Evolutionary conservation across 2,113 vertebrate genomes (phyloP), one percentile per base, ranked within the genome.

Genomic region (Reinhardtius hippoglossoides): DNA sequence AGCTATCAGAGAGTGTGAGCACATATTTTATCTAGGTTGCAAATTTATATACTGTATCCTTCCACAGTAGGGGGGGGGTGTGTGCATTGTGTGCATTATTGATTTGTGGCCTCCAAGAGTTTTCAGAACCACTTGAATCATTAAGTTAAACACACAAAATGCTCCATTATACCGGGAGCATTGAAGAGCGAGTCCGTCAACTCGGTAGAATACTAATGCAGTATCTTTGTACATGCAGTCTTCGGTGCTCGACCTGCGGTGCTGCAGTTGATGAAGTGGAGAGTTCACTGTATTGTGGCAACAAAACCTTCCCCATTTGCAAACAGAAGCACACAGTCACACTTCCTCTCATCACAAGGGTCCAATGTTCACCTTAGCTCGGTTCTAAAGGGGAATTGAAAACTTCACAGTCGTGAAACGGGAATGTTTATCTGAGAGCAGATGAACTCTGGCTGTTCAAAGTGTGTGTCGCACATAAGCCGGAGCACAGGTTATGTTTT

Each of bases 211-310:
- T 18, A 8, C 15, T 31, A 15, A 31, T 14, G 7, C 2, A 12
- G 16, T 20, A 1, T n/a, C 18, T 61, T 62, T n/a, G 9, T 6
- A 12, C 31, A 6, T 27, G 9, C 55, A 26, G 18, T n/a, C 24
- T 35, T 21, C 31, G 18, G 23, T 5, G n/a, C 67, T 60, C 60
- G 42, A 55, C 58, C 26, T 55, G 67, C 50, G 4, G 63, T 24
- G 48, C 78, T 58, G 63, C 46, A 57, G 31, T 14, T 26, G 69
- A 83, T 58, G 67, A 71, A 67, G 74, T 75, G 78, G 60, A 72
- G 68, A 81, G 46, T 70, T 78, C 0, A 3, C 50, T 21, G 46
- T 89, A 58, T 90, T 91, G 64, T 90, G 90, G 76, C 88, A 91
- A 92, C 87, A 92, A 37, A 77, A 77, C 35, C 64, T 59, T 80